phyloP scores from a whole-genome alignment of 2,113 vertebrate species.

The Mesocricetus auratus region DNA sequence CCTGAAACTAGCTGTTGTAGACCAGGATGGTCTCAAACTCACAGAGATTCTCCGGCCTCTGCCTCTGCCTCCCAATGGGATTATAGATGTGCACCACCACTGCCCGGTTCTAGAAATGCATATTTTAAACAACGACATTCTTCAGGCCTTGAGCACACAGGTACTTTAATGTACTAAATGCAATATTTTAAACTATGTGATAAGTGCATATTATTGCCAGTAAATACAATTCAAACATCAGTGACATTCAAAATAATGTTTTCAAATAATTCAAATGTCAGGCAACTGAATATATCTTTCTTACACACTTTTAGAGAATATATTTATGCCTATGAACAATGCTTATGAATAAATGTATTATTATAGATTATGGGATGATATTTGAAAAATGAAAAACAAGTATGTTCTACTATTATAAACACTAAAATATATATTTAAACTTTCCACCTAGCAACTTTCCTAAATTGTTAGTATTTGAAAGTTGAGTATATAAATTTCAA shows the following conservation, averaged over 20 bases:
- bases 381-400: background rate
- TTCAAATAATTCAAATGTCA: slow-evolving; percentile 49
- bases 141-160: background rate
- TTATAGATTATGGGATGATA: background rate
- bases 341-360: background rate
- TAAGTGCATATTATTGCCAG: slow-evolving; percentile 29
- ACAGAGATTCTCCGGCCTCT: no score
- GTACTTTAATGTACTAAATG: background rate
- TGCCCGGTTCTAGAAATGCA: no score
- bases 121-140: background rate
- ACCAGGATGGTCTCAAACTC: no score
- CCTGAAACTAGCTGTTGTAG: no score
- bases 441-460: background rate
- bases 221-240: slow-evolving; percentile 31
- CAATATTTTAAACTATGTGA: background rate
- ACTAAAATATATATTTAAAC: no score
- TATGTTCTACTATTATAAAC: background rate
- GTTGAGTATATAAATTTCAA: background rate
- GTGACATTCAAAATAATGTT: slow-evolving; percentile 37
- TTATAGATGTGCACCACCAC: no score
- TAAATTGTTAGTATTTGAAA: background rate
- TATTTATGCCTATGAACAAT: background rate
- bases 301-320: background rate
- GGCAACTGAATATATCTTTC: background rate
- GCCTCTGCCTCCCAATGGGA: no score